Conservation (phyloP, 2,113 vertebrate genomes). For the Rhinichthys klamathensis region DNA sequence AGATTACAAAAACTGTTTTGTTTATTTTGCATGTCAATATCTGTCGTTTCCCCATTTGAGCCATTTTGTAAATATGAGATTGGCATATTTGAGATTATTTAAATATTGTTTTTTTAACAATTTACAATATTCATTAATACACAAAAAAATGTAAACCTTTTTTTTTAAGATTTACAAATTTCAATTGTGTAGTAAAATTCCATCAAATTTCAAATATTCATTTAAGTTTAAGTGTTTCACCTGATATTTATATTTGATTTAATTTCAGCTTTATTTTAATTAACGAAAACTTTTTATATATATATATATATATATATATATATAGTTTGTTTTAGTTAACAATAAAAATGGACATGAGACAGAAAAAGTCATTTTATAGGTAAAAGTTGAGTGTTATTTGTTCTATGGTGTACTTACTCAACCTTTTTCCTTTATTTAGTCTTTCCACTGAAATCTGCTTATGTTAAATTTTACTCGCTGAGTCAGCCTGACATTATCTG, state of each 20-base stretch:
- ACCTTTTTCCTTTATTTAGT: neutral
- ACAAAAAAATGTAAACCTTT: neutral
- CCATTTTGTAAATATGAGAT: neutral
- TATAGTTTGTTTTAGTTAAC: no score
- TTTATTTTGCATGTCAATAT: no score
- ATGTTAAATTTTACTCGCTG: neutral
- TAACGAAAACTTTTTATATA: no score
- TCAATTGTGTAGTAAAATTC: neutral
- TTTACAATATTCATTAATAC: neutral
- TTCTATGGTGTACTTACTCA: neutral
- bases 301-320: no score
- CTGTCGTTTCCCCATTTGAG: neutral
- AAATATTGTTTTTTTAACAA: no score
- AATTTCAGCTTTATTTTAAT: neutral
- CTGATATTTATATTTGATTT: neutral
- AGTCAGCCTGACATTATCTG: constrained; percentile 34
- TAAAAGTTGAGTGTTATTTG: neutral
- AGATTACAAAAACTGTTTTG: neutral
- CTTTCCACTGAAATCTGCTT: constrained; percentile 49
- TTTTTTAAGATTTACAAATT: neutral
- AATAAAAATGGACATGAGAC: no score
- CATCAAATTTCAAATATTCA: neutral
- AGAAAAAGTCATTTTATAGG: neutral
- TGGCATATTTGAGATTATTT: neutral
- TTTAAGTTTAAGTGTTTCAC: neutral